phyloP scores from a whole-genome alignment of 1,140 invertebrate genomes.

The Papilio dardanus region DNA sequence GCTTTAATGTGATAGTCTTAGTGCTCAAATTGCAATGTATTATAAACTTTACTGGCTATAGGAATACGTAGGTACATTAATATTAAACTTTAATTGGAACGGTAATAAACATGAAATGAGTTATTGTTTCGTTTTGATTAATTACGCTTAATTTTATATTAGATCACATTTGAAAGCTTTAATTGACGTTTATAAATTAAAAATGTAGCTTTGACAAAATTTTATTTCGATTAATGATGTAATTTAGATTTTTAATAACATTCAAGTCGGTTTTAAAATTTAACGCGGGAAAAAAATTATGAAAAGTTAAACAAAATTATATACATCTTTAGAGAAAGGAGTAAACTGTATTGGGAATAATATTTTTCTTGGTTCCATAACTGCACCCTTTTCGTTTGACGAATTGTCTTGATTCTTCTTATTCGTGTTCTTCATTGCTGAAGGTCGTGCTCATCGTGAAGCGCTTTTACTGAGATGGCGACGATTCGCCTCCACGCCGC shows the following conservation, averaged over 20 bases:
- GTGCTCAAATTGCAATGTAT: background rate
- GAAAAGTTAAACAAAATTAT: no score
- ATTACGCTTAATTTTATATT: conserved; percentile 31
- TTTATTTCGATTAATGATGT: background rate
- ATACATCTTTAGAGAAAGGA: no score
- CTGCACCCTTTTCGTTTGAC: no score
- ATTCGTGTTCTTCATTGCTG: no score
- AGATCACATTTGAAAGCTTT: conserved; percentile 39
- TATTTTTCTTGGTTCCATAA: no score
- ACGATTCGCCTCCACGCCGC: no score
- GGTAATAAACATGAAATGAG: conserved; percentile 43
- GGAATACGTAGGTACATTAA: background rate
- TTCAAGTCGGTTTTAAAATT: no score
- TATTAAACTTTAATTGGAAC: conserved; percentile 38
- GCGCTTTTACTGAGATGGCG: no score
- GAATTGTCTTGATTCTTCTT: no score
- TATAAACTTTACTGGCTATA: background rate
- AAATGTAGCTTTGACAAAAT: background rate
- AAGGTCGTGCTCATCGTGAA: no score
- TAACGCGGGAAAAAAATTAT: no score
- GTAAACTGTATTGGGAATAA: no score
- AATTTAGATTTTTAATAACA: background rate
- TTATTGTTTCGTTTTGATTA: conserved; percentile 39
- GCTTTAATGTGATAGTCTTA: background rate
- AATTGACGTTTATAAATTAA: conserved; percentile 27